Evolutionary conservation across 2,797 vertebrate genomes (phyloP), one percentile per base, ranked within the genome.

Genomic region (Muraenolepis orangiensis): DNA sequence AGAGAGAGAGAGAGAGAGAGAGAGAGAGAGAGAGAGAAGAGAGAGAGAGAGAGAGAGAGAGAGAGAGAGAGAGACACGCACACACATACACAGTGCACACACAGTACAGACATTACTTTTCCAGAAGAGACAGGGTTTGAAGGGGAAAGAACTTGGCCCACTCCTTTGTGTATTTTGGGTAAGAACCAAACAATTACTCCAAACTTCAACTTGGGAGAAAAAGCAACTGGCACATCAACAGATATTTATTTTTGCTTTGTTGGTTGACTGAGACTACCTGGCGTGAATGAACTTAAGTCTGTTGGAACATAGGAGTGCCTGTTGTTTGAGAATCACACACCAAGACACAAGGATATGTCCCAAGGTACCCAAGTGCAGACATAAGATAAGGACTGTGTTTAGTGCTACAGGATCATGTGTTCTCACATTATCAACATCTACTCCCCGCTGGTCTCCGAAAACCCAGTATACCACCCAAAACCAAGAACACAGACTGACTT

Each of bases 251-350:
- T n/a, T 29, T 13, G 64, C 51, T 74, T 61, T 75, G 40, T 51
- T 46, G n/a, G 69, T 38, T 10, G 16, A 30, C 4, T 74, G 72
- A 68, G 80, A 11, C 68, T 81, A n/a, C 23, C 80, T 72, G 28
- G 2, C 0, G 71, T 66, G 70, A 46, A 78, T 46, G 81, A 66
- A 28, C 79, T 70, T n/a, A n/a, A n/a, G 40, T 28, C n/a, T 23
- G 4, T 66, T 20, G 73, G 68, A 72, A 69, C 26, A 12, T 20
- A 34, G 1, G 76, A 82, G 68, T 6, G 2, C 11, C n/a, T 31
- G 72, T 1, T n/a, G n/a, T 31, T 79, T 82, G 78, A 76, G 40
- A 42, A 82, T 87, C 80, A 80, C 80, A 85, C 18, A 64, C 57
- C 0, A 26, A 64, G 57, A 64, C 57, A 77, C 72, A 78, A 66